Evolutionary conservation across 1,140 invertebrate species (phyloP).

Genomic region (Euschistus heros): DNA sequence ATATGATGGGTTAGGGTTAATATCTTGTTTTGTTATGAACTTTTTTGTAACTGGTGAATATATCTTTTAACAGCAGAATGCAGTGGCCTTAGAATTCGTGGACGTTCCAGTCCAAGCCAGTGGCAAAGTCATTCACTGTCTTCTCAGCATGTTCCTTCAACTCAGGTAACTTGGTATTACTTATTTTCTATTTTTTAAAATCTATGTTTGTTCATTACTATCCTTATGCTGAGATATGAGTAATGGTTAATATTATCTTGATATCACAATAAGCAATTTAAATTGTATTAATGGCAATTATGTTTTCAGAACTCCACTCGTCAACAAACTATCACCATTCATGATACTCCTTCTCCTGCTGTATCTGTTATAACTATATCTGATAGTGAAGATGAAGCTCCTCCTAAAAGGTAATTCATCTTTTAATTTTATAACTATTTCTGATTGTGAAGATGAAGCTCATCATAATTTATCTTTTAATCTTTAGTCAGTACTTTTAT

Average conservation of each 20-base stretch:
- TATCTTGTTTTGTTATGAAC: too few species aligned
- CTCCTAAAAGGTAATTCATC: slow-evolving; percentile 29
- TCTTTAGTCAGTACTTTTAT: too few species aligned
- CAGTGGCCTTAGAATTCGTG: slow-evolving; percentile 12
- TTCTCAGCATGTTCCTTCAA: not conserved
- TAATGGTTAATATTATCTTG: too few species aligned
- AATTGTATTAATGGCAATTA: not conserved
- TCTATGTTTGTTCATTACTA: too few species aligned
- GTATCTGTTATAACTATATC: slow-evolving; percentile 95
- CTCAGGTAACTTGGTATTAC: too few species aligned
- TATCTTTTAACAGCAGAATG: slow-evolving; percentile 15
- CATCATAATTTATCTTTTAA: too few species aligned
- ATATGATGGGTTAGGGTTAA: too few species aligned
- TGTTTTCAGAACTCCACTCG: slow-evolving; percentile 16
- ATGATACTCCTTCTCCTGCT: slow-evolving; percentile 83
- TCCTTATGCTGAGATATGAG: too few species aligned
- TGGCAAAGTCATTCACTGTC: slow-evolving; percentile 15
- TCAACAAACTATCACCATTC: slow-evolving; percentile 72
- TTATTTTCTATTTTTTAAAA: too few species aligned
- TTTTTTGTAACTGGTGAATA: too few species aligned
- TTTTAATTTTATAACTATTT: not conserved
- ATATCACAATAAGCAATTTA: too few species aligned
- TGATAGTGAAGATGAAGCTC: slow-evolving; percentile 83
- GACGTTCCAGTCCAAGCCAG: slow-evolving; percentile 17
- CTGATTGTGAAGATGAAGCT: too few species aligned